phyloP scores from a whole-genome alignment of 2,113 vertebrate species.

The Osmerus eperlanus region DNA sequence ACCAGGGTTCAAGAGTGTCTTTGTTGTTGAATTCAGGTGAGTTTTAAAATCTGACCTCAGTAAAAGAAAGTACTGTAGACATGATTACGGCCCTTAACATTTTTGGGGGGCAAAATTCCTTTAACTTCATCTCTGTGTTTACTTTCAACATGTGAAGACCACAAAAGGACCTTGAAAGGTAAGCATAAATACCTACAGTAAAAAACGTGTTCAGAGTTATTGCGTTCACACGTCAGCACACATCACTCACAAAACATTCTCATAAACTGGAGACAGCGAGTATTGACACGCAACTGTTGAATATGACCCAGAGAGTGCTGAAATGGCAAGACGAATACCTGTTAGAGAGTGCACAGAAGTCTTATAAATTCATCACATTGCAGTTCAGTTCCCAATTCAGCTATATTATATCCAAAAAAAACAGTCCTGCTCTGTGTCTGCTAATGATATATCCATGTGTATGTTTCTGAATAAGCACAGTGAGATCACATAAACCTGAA shows the following conservation, averaged over 20 bases:
- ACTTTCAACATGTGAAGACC: conserved; percentile 63
- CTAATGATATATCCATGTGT: conserved; percentile 47
- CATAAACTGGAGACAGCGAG: conserved; percentile 8
- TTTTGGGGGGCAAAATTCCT: no score
- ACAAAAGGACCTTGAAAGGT: conserved; percentile 77
- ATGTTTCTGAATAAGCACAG: conserved; percentile 13
- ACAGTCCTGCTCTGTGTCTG: conserved; percentile 18
- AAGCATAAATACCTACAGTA: conserved; percentile 32
- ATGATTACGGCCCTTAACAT: no score
- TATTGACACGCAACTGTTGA: background rate
- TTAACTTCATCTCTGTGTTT: background rate
- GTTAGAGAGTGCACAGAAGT: conserved; percentile 18
- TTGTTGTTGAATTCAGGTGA: conserved; percentile 86
- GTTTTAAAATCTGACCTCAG: background rate
- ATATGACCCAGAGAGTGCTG: conserved; percentile 9
- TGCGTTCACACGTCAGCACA: conserved; percentile 19
- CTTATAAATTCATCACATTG: conserved; percentile 35
- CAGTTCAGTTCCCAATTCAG: conserved; percentile 16
- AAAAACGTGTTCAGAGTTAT: conserved; percentile 1
- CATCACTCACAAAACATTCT: conserved; percentile 7
- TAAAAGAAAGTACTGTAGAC: no score
- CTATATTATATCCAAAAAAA: conserved; percentile 21
- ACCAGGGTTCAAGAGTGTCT: conserved; percentile 82
- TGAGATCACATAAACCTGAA: conserved; percentile 5
- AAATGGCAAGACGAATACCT: conserved; percentile 22